Evolutionary conservation across 2,888 invertebrate genomes (phyloP), one percentile per base, ranked within the genome.

Genomic region (Trichopoda pennipes): DNA sequence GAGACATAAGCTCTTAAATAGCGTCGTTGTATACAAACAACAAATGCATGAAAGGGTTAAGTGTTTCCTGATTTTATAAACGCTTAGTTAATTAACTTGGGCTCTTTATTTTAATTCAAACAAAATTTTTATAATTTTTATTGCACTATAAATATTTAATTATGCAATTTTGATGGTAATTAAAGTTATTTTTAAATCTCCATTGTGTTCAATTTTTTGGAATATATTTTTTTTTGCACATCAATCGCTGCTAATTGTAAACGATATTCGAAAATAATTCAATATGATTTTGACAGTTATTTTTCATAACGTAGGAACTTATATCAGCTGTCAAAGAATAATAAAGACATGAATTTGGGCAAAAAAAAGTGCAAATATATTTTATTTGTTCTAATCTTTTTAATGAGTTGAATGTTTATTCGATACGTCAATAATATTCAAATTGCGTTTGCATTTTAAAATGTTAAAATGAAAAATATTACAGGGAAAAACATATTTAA

Each of bases 371-470:
- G 63, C 32, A 51, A 58, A 58, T 58, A 49, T 55, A 70, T 63
- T 51, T 44, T 56, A 32, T 32, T 17, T 42, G 14, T 32, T 63
- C 64, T 64, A 78, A 78, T 70, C n/a, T n/a, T n/a, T 2, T 12
- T 32, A 32, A 32, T 77, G 77, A 77, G 69, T 70, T 23, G 63
- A 44, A 23, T 63, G 77, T 77, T 69, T 63, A 69, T 70, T 77
- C 69, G 47, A 70, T 63, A 69, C 70, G 70, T 63, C 70, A 77
- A 64, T 51, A 49, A 77, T 63, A 69, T 38, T 38, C 4, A 38
- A 12, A 12, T 38, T 38, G 12, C 12, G 38, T 60, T 12, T 60
- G 68, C 60, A 60, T 44, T n/a, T n/a, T n/a, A n/a, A 68, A 61
- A 58, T 44, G 28, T 60, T 53, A 21, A 19, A 68, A 60, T 8